A percentile compares a stretch with the other conserved stretches of the same genome.
phyloP scores from a whole-genome alignment of 2,113 vertebrate genomes.

The Rattus rattus region DNA sequence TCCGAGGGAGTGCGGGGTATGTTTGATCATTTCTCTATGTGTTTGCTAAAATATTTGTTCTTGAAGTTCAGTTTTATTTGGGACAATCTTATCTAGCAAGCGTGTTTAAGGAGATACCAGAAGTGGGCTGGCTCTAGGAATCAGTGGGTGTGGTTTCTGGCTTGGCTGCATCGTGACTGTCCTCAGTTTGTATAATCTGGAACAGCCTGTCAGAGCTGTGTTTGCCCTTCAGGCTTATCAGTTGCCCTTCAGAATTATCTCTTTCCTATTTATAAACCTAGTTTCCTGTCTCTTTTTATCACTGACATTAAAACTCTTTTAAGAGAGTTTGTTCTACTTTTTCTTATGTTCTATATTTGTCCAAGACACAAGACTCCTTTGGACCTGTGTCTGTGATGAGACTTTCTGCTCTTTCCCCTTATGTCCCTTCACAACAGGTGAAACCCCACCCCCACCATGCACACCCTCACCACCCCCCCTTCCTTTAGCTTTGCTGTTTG shows the following conservation, averaged over 20 bases:
- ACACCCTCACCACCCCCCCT: background rate
- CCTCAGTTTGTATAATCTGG: background rate
- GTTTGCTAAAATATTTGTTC: background rate
- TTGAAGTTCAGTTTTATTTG: constrained; percentile 21
- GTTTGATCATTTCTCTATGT: background rate
- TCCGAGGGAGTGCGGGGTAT: no score
- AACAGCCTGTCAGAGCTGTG: constrained; percentile 12
- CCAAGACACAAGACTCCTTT: background rate
- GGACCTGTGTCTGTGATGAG: background rate
- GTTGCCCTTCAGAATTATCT: constrained; percentile 20
- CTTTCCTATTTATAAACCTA: constrained; percentile 23
- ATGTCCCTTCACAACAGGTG: background rate
- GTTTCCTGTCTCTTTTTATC: constrained; percentile 51
- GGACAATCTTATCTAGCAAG: background rate
- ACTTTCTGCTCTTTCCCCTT: background rate
- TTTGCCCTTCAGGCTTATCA: constrained; percentile 6
- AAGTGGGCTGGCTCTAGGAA: background rate
- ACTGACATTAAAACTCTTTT: constrained; percentile 45
- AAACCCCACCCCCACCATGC: background rate
- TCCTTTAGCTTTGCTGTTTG: background rate
- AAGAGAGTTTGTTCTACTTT: background rate
- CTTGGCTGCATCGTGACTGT: background rate
- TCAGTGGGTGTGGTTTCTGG: background rate
- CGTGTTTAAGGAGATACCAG: background rate
- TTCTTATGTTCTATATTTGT: background rate